Base-by-base conservation (phyloP, 2,113 vertebrate genomes). In the Pseudorectes ferrugineus region DNA sequence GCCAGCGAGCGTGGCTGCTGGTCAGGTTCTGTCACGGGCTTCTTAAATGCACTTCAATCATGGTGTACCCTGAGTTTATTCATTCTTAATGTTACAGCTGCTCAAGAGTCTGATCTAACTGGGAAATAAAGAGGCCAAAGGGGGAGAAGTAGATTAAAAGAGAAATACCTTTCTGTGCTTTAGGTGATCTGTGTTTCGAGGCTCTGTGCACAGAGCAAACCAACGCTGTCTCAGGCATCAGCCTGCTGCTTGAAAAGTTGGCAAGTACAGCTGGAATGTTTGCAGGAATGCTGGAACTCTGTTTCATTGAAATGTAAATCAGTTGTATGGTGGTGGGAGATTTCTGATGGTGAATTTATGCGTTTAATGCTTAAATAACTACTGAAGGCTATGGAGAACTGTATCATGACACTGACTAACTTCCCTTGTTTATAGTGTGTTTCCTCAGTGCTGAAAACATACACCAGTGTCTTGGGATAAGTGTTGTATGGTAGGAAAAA, bases 211-310 rank as follows among this genome's bases (percentile, higher is more conserved):
- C 38, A 48, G n/a, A 82, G 63, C 55, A 59, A 71, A 28, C 12
- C 78, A 51, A 1, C 8, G 0, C 13, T 14, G 36, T 17, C 7
- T 31, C 59, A 51, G 72, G 72, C 88, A 21, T 29, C 90, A 55
- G 46, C 55, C 75, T 85, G 3, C 46, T 51, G 49, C 81, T 84
- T 26, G 48, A 28, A 38, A 93, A 95, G 94, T 93, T 97, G 97
- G 97, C 97, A 97, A 98, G 86, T 96, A 93, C 91, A 95, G 57
- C 83, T 54, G 91, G 95, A 96, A 97, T 96, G 97, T 88, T 76
- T 40, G 61, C 75, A 85, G 96, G 93, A 97, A 97, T 97, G 96
- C 95, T 83, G 89, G 31, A 82, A 89, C 52, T 72, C 73, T 48
- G 29, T 71, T 52, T 45, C 77, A 54, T 85, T 87, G 75, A 70